Conservation (phyloP, 2,113 vertebrate genomes). For the Chitala chitala region DNA sequence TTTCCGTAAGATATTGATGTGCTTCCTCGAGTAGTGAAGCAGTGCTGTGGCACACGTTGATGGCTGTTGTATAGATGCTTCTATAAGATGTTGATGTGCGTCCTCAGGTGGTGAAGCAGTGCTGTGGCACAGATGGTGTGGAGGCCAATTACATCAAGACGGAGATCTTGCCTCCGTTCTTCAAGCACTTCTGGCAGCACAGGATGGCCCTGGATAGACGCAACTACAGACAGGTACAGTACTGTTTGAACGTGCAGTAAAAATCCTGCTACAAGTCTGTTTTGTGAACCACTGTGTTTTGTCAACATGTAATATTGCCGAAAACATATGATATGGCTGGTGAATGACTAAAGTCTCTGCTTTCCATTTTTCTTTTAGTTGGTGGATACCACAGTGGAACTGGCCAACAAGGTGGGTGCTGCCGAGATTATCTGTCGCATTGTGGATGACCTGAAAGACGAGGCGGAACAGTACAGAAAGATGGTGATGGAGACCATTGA, state of each 20-base stretch:
- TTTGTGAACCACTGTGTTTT: not conserved
- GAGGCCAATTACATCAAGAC: conserved; percentile 99
- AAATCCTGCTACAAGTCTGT: not conserved
- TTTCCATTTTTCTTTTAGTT: conserved; percentile 59
- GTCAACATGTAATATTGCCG: not conserved
- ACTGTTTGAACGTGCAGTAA: not conserved
- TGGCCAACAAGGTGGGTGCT: conserved; percentile 97
- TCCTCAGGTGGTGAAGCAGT: conserved; percentile 92
- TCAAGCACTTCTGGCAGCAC: conserved; percentile 99
- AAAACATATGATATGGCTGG: not conserved
- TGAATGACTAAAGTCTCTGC: not conserved
- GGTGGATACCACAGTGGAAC: conserved; percentile 95
- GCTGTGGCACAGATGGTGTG: conserved; percentile 95
- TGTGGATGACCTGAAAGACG: conserved; percentile 96
- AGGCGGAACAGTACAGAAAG: conserved; percentile 97
- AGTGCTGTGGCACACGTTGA: conserved; percentile 95
- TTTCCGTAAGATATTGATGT: not conserved
- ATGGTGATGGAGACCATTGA: conserved; percentile 99
- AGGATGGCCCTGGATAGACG: conserved; percentile 96
- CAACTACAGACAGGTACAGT: conserved; percentile 92
- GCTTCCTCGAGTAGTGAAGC: conserved; percentile 83
- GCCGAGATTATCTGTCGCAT: conserved; percentile 98
- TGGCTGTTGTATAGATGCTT: not conserved
- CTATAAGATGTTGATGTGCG: not conserved
- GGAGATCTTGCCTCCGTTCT: conserved; percentile 96